These are phyloP conservation scores for Centropristis striata DNA, from an alignment of 2,113 vertebrate species.

Conservation along the genomic window DNA sequence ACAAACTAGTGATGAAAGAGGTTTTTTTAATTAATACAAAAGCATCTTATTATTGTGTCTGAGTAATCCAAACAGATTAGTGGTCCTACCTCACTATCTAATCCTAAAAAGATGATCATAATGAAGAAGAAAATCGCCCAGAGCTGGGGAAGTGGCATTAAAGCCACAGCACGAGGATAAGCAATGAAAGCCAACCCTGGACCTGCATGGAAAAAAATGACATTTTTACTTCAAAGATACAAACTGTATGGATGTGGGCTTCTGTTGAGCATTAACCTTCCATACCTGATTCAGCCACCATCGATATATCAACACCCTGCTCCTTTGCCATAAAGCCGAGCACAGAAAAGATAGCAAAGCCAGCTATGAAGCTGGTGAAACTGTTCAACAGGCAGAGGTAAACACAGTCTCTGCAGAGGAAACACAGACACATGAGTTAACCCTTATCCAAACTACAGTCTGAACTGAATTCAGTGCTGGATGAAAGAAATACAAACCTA, in stretches of 20 bases:
- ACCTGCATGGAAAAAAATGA: slow-evolving; percentile 64
- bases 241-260: background rate
- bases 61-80: background rate
- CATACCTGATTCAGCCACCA: slow-evolving; percentile 92
- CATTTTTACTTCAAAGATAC: background rate
- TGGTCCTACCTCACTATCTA: slow-evolving; percentile 84
- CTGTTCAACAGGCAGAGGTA: slow-evolving; percentile 94
- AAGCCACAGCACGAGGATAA: slow-evolving; percentile 84
- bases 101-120: slow-evolving; percentile 86
- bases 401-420: slow-evolving; percentile 87
- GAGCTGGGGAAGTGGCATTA: slow-evolving; percentile 87
- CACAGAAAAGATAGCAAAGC: slow-evolving; percentile 95
- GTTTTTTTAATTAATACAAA: background rate
- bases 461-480: background rate
- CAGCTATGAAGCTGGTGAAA: slow-evolving; percentile 92
- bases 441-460: background rate
- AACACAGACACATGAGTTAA: slow-evolving; percentile 1
- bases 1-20: slow-evolving; percentile 80
- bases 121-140: slow-evolving; percentile 87
- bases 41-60: background rate
- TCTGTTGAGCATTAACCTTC: background rate
- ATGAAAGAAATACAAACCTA: slow-evolving; percentile 69
- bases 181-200: slow-evolving; percentile 87
- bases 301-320: slow-evolving; percentile 89
- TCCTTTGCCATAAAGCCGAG: slow-evolving; percentile 93